Evolutionary conservation across 1,140 invertebrate genomes (phyloP).

Genomic region (Anastatus disparis): DNA sequence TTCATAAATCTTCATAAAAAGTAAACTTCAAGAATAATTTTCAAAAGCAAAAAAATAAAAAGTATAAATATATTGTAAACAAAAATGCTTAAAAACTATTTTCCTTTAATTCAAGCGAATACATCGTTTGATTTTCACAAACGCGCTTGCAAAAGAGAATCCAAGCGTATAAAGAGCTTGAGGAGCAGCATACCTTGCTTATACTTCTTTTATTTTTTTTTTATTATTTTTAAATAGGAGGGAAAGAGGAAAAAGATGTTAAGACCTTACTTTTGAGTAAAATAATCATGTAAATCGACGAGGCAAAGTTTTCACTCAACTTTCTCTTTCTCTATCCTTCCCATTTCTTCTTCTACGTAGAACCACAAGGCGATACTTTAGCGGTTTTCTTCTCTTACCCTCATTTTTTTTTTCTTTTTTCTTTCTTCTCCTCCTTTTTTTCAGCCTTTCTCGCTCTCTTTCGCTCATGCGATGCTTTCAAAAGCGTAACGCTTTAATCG

Average conservation of each 20-base stretch:
- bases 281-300: constrained; percentile 39
- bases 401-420: not conserved
- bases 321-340: not conserved
- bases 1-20: too few relatives aligned
- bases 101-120: not conserved
- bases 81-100: too few relatives aligned
- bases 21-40: too few relatives aligned
- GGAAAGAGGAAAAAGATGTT: constrained; percentile 23
- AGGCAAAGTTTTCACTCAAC: constrained; percentile 29
- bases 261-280: constrained; percentile 1
- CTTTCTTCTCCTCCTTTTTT: not conserved
- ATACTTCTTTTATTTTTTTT: too few relatives aligned
- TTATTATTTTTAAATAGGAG: too few relatives aligned
- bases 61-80: too few relatives aligned
- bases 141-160: not conserved
- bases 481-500: constrained; percentile 38
- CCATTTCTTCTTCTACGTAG: not conserved
- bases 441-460: not conserved
- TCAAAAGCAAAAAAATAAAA: too few relatives aligned
- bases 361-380: not conserved
- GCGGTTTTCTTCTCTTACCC: not conserved
- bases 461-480: too few relatives aligned
- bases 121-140: constrained; percentile 13
- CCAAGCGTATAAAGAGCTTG: too few relatives aligned
- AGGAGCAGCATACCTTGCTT: too few relatives aligned